Conservation (phyloP, 2,888 invertebrate genomes). For the Torymus texanus region DNA sequence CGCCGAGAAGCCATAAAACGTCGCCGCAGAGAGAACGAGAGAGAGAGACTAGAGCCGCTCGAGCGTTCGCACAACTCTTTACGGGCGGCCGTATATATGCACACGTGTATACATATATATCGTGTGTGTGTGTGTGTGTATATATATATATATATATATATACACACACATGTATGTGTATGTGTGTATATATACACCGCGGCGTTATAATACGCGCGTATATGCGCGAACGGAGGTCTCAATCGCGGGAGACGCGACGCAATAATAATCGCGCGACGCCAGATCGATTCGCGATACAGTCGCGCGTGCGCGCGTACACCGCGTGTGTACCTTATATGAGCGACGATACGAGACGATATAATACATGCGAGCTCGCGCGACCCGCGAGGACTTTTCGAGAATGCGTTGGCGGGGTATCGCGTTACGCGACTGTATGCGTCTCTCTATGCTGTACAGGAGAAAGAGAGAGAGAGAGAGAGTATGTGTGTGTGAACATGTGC, state of each 20-base stretch:
- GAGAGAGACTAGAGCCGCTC: background rate
- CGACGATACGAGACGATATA: constrained; percentile 7
- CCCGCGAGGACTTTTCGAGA: constrained; percentile 47
- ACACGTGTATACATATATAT: background rate
- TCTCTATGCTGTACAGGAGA: background rate
- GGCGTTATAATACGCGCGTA: constrained; percentile 19
- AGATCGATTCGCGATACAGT: constrained; percentile 71
- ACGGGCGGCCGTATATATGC: background rate
- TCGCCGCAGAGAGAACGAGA: background rate
- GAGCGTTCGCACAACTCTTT: no score
- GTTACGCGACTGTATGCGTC: constrained; percentile 44
- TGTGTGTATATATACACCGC: background rate
- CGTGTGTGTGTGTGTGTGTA: background rate
- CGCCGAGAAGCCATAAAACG: constrained; percentile 43
- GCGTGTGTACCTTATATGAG: constrained; percentile 3
- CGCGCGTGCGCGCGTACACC: constrained; percentile 62
- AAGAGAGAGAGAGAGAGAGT: constrained; percentile 20
- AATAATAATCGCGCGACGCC: constrained; percentile 70
- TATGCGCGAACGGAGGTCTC: constrained; percentile 66
- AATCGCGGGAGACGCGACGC: constrained; percentile 62
- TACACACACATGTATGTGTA: background rate
- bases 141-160: background rate
- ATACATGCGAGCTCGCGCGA: background rate
- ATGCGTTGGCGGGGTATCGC: constrained; percentile 53
- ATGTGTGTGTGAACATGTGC: background rate